Evolutionary conservation across 2,888 invertebrate genomes (phyloP), one percentile per base, ranked within the genome.

Genomic region (Phengaris arion): DNA sequence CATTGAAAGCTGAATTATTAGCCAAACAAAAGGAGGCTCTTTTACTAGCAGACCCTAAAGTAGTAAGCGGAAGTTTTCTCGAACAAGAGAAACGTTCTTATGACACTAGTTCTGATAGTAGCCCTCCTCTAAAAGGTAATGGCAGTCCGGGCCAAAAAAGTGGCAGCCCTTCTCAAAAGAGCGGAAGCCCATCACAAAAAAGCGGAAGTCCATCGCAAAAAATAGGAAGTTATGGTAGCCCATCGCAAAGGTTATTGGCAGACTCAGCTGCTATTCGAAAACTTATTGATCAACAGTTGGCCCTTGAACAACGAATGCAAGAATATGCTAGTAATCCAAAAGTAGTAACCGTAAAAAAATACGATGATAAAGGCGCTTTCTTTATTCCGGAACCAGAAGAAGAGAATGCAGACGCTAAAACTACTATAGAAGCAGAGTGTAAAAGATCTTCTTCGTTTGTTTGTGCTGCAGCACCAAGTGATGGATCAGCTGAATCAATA

Each of bases 1-100:
- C 97, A 0, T 96, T 97, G 79, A 95, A 96, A 81, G 96, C 97
- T 74, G 98, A 98, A 91, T 94, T 96, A 70, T 95, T 96, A 78
- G 98, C 97, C 0, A 96, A 97, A 82, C 97, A 97, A 88, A 98
- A 98, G 86, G 98, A 98, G 82, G 97, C 97, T 35, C 86, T 97
- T 75, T 88, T 98, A 8, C 86, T 94, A 75, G 95, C 95, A 2
- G 95, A 95, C 80, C 94, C 94, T 13, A 94, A 94, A 81, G 87
- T 91, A 81, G 92, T 92, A 2, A 94, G 92, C 76, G 85, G 92
- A 35, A 86, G 88, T 83, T 94, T 94, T 82, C 84, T 94, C 64
- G 94, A 94, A 83, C 88, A 92, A 82, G 94, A 94, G 83, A 93
- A 92, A 81, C 87, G 94, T 2, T 93, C 92, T 1, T 94, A 94